phyloP scores from a whole-genome alignment of 2,888 invertebrate species.

The Lasioglossum oenotherae region DNA sequence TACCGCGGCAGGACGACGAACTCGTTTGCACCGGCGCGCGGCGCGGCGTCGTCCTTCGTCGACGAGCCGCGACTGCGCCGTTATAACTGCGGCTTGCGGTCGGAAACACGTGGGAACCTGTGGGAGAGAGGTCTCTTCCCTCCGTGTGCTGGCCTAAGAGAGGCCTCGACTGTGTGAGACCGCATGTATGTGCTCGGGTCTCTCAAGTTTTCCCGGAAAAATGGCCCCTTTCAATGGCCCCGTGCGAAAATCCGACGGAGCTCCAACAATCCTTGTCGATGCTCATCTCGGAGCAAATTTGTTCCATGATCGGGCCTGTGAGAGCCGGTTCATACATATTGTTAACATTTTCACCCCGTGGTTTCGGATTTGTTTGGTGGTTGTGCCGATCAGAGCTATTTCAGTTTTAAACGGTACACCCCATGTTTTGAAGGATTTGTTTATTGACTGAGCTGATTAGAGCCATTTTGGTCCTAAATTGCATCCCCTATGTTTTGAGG shows the following conservation, averaged over 20 bases:
- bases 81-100: slow-evolving; percentile 76
- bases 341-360: not conserved
- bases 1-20: slow-evolving; percentile 64
- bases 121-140: slow-evolving; percentile 67
- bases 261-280: not conserved
- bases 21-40: slow-evolving; percentile 36
- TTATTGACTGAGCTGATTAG: too few relatives aligned
- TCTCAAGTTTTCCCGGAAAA: slow-evolving; percentile 8
- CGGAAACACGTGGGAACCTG: slow-evolving; percentile 80
- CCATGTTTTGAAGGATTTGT: not conserved
- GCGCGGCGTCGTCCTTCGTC: slow-evolving; percentile 58
- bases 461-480: too few relatives aligned
- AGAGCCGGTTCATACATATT: not conserved
- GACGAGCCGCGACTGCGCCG: slow-evolving; percentile 76
- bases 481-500: too few relatives aligned
- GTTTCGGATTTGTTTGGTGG: not conserved
- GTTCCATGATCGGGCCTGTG: not conserved
- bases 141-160: slow-evolving; percentile 62
- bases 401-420: not conserved
- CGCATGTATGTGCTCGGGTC: not conserved
- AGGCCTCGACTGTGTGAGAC: slow-evolving; percentile 53
- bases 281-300: not conserved
- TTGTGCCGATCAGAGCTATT: not conserved
- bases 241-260: not conserved
- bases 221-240: not conserved